Evolutionary conservation across 1,140 invertebrate genomes (phyloP), one percentile per base, ranked within the genome.

Genomic region (Aphis gossypii): DNA sequence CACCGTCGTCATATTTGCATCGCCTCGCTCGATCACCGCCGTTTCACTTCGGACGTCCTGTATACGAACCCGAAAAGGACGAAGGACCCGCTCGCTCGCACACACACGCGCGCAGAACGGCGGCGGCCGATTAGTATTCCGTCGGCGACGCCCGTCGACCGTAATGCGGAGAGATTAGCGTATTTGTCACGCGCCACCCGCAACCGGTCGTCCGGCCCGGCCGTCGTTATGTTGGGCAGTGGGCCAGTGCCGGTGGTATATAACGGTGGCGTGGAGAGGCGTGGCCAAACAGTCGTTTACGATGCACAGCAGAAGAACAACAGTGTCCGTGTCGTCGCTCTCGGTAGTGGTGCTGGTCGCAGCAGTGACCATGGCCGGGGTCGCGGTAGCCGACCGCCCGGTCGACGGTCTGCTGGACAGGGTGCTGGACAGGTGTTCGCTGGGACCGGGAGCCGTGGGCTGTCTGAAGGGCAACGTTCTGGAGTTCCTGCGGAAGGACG

Each of bases 401-500:
- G 90, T 76, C 25, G 46, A 68, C 83, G 41, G 44, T n/a, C 83
- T 93, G 93, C 56, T 88, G 93, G 93, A 89, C 56, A n/a, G 51
- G 41, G 93, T 90, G 93, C 86, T 90, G 84, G 93, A 88, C 44
- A 35, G 82, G 38, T 93, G 93, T 46, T 11, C 86, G 54, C 30
- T 38, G 35, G 84, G 93, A 6, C 56, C 94, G 30, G 96, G 96
- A 0, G 96, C 96, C 94, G 96, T 96, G 94, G 96, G 96, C 90
- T 98, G 97, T 94, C 95, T 97, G 84, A 97, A 97, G 95, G 96
- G 96, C 94, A 97, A 97, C 95, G 96, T 97, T 91, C 95, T 98
- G 20, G 96, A 96, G 86, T 97, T 97, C 95, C 95, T 98, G 95
- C 35, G 38, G 97, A 98, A 95, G 94, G 76, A 35, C 44, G 89